phyloP scores from a whole-genome alignment of 1,140 invertebrate genomes.

The Bicyclus anynana region DNA sequence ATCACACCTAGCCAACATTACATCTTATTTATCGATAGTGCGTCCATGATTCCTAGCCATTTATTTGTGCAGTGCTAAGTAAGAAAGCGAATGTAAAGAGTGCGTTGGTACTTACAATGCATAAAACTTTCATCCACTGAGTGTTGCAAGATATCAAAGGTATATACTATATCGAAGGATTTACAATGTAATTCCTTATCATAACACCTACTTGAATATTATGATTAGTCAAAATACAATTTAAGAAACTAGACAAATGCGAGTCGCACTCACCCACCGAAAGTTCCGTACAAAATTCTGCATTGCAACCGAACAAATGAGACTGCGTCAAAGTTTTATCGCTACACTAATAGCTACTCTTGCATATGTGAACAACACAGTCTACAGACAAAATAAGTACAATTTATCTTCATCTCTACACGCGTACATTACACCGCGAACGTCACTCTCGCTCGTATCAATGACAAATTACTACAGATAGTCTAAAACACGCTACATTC shows the following conservation, averaged over 20 bases:
- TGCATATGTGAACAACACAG: neutral
- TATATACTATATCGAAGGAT: neutral
- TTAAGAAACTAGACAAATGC: too few species aligned
- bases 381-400: neutral
- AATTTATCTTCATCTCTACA: constrained; percentile 1
- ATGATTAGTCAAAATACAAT: too few species aligned
- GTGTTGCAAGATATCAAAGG: neutral
- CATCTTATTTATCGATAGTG: constrained; percentile 9
- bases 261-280: too few species aligned
- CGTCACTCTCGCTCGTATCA: constrained; percentile 12
- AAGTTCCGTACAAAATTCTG: too few species aligned
- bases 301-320: too few species aligned
- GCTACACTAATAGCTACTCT: neutral
- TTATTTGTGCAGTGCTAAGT: neutral
- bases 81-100: neutral
- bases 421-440: neutral
- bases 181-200: too few species aligned
- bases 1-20: neutral
- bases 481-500: neutral
- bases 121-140: neutral
- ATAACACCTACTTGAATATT: too few species aligned
- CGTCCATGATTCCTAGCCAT: neutral
- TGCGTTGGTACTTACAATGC: too few species aligned
- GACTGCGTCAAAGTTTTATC: too few species aligned
- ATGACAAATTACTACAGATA: constrained; percentile 9